Percentiles rank a stretch among this genome's conserved stretches.
Conservation (phyloP, 92 coral and sea anemone species). For the Virgularia gustaviana region DNA sequence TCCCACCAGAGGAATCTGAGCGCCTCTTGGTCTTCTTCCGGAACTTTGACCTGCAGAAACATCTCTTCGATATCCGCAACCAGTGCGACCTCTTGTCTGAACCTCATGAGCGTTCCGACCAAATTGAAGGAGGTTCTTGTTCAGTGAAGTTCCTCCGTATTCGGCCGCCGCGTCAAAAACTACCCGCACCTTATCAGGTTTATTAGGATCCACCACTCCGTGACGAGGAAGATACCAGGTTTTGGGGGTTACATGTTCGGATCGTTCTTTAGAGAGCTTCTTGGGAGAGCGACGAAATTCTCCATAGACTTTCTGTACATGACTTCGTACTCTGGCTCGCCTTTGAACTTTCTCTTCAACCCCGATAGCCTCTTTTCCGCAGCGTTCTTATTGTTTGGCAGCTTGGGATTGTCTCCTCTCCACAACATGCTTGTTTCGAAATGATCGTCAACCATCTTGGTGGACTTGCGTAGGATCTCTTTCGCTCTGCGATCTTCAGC, state of each 20-base stretch:
- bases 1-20: conserved; percentile 12
- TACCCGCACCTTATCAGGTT: conserved; percentile 57
- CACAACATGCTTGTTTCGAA: conserved; percentile 51
- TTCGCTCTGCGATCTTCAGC: conserved; percentile 49
- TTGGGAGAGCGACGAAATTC: conserved; percentile 34
- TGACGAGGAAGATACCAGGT: conserved; percentile 51
- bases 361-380: conserved; percentile 37
- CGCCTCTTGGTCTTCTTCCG: background rate
- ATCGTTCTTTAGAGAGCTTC: conserved; percentile 27
- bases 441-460: conserved; percentile 43
- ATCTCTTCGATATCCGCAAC: conserved; percentile 4
- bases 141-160: conserved; percentile 52
- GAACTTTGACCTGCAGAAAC: conserved; percentile 11
- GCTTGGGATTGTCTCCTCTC: conserved; percentile 15
- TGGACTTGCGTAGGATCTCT: conserved; percentile 45
- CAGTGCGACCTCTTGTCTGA: conserved; percentile 22
- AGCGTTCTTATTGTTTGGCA: conserved; percentile 17
- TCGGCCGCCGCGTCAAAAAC: conserved; percentile 70
- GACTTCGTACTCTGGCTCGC: conserved; percentile 13
- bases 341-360: conserved; percentile 10
- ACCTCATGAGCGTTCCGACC: conserved; percentile 33
- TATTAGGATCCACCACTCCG: conserved; percentile 44
- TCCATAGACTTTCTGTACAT: conserved; percentile 39
- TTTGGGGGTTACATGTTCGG: conserved; percentile 6
- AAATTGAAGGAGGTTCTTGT: conserved; percentile 40